phyloP scores from a whole-genome alignment of 1,140 invertebrate species.

The Glomeris maerens region DNA sequence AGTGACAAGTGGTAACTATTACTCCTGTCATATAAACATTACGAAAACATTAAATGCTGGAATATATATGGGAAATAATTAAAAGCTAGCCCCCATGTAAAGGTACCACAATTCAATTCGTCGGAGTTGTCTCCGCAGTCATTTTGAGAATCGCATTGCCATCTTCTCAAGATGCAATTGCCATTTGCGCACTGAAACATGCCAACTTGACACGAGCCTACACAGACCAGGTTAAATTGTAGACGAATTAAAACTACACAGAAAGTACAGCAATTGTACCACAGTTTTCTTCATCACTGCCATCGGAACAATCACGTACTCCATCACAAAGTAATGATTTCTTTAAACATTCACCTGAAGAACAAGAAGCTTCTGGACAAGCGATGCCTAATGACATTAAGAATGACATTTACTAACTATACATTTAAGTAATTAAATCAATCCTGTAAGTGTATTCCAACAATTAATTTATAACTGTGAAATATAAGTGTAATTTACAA shows the following conservation, averaged over 20 bases:
- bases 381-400: too few species aligned
- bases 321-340: conserved; percentile 30
- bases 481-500: too few species aligned
- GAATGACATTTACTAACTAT: too few species aligned
- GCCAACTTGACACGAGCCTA: neutral
- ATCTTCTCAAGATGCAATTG: conserved; percentile 16
- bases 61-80: too few species aligned
- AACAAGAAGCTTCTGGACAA: neutral
- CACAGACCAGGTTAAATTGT: neutral
- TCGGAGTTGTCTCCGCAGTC: conserved; percentile 23
- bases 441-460: too few species aligned
- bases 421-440: too few species aligned
- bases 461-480: too few species aligned
- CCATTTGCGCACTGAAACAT: conserved; percentile 20
- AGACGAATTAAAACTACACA: neutral
- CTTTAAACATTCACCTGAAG: conserved; percentile 5
- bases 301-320: conserved; percentile 15
- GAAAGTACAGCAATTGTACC: neutral
- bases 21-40: too few species aligned
- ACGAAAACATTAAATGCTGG: too few species aligned
- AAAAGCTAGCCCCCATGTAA: too few species aligned
- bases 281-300: conserved; percentile 19
- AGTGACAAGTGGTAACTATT: neutral
- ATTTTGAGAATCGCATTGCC: conserved; percentile 20
- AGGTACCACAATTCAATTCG: conserved; percentile 13